These are phyloP conservation scores for Trachymyrmex cornetzi DNA, from an alignment of 1,140 invertebrate genomes.

Conservation along the genomic window DNA sequence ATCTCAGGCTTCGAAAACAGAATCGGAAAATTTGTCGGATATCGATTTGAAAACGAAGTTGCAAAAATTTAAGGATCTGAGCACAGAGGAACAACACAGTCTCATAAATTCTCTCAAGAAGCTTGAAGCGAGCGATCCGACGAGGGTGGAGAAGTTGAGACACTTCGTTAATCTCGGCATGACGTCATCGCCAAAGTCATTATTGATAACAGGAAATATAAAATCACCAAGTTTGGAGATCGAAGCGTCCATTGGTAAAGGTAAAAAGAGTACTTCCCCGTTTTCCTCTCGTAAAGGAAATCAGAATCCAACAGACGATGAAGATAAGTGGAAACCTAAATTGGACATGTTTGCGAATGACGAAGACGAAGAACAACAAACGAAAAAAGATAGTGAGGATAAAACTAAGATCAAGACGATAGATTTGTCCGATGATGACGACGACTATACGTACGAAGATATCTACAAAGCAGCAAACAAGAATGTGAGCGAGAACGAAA, in stretches of 20 bases:
- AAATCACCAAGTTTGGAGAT: conserved; percentile 77
- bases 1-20: conserved; percentile 86
- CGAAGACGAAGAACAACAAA: conserved; percentile 79
- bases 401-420: conserved; percentile 78
- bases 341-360: conserved; percentile 85
- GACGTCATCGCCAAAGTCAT: conserved; percentile 18
- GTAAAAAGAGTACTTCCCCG: conserved; percentile 82
- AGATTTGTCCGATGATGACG: conserved; percentile 88
- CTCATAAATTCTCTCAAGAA: conserved; percentile 93
- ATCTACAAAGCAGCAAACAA: conserved; percentile 89
- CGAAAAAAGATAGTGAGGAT: conserved; percentile 75
- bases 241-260: conserved; percentile 63
- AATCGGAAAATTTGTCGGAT: conserved; percentile 92
- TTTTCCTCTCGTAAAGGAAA: conserved; percentile 83
- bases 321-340: conserved; percentile 84
- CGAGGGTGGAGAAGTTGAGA: conserved; percentile 90
- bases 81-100: conserved; percentile 92
- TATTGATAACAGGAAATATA: background rate
- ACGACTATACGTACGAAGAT: conserved; percentile 91
- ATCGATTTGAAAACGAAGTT: conserved; percentile 91
- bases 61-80: conserved; percentile 93
- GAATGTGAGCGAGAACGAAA: conserved; percentile 88
- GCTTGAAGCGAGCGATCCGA: conserved; percentile 90
- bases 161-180: conserved; percentile 89
- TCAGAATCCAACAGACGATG: conserved; percentile 84